Percentiles rank a stretch among this genome's conserved stretches.
phyloP scores from a whole-genome alignment of 2,888 invertebrate genomes.

The Protonemura montana region DNA sequence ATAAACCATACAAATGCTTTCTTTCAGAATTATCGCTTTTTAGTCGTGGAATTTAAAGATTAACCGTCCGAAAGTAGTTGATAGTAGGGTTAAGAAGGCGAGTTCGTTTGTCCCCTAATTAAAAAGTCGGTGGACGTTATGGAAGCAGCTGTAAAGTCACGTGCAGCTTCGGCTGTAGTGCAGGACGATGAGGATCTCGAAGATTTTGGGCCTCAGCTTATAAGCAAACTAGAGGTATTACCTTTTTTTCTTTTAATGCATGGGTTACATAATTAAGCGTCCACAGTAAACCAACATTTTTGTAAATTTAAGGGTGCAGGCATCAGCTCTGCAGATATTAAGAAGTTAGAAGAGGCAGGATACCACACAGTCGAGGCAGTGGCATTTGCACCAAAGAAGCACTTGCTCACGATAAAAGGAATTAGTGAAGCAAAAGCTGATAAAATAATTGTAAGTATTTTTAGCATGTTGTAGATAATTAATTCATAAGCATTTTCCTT shows the following conservation, averaged over 20 bases:
- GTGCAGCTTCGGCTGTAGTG: slow-evolving; percentile 61
- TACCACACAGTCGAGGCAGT: slow-evolving; percentile 95
- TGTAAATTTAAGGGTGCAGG: slow-evolving; percentile 65
- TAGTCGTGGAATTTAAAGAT: neutral
- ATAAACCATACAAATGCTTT: neutral
- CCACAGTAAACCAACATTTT: neutral
- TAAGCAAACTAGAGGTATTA: slow-evolving; percentile 75
- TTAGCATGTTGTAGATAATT: neutral
- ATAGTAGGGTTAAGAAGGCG: neutral
- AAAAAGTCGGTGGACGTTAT: neutral
- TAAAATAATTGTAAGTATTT: slow-evolving; percentile 72
- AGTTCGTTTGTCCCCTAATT: neutral
- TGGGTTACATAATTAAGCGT: no score
- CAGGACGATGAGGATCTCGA: slow-evolving; percentile 66
- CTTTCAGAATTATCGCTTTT: neutral
- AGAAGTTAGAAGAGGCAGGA: slow-evolving; percentile 92
- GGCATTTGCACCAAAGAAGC: slow-evolving; percentile 94
- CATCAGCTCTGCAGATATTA: slow-evolving; percentile 88
- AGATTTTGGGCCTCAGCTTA: slow-evolving; percentile 75
- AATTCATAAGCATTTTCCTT: neutral
- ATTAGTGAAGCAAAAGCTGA: slow-evolving; percentile 98
- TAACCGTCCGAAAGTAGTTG: neutral
- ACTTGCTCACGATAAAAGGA: slow-evolving; percentile 87
- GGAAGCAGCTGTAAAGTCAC: slow-evolving; percentile 55
- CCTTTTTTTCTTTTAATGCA: neutral